Conservation (phyloP, 2,888 invertebrate species). For the Rhynchonema sp. region DNA sequence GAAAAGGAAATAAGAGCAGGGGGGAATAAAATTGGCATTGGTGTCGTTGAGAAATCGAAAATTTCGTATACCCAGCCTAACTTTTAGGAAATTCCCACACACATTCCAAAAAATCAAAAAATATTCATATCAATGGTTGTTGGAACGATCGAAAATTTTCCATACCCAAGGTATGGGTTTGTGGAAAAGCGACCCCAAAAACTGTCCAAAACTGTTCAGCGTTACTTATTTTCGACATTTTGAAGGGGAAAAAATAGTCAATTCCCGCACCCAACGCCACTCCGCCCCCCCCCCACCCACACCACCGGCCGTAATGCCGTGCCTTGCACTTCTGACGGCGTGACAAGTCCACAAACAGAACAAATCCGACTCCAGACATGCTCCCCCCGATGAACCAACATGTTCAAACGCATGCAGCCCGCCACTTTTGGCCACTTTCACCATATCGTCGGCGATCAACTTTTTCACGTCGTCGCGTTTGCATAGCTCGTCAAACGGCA, state of each 20-base stretch:
- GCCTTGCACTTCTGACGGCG: too few relatives aligned
- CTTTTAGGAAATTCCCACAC: neutral
- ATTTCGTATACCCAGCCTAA: neutral
- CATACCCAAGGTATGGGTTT: too few relatives aligned
- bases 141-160: too few relatives aligned
- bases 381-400: conserved; percentile 30
- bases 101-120: too few relatives aligned
- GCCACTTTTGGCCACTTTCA: conserved; percentile 63
- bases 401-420: conserved; percentile 91
- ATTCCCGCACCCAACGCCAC: neutral
- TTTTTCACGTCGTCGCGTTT: conserved; percentile 49
- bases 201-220: neutral
- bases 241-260: neutral
- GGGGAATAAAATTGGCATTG: too few relatives aligned
- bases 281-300: neutral
- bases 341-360: neutral
- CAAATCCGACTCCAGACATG: neutral
- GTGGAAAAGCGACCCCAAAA: neutral
- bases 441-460: conserved; percentile 68
- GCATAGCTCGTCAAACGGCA: conserved; percentile 17
- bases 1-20: neutral
- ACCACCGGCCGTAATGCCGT: neutral
- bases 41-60: too few relatives aligned
- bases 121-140: too few relatives aligned
- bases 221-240: neutral